These are phyloP conservation scores for Ia io DNA, from an alignment of 2,113 vertebrate species.

Conservation along the genomic window DNA sequence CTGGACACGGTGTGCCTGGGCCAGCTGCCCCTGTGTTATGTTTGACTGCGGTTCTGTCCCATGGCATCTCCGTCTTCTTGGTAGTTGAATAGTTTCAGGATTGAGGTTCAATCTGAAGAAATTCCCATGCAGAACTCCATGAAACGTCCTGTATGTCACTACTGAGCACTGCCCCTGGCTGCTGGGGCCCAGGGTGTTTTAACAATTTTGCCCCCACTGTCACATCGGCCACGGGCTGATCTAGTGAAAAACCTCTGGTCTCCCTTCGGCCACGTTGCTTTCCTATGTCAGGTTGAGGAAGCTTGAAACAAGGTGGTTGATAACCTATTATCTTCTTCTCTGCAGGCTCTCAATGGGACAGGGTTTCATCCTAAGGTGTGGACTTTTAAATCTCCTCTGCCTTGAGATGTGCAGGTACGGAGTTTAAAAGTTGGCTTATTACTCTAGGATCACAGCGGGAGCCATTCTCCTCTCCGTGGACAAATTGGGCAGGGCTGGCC, in stretches of 20 bases:
- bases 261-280: not conserved
- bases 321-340: not conserved
- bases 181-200: not conserved
- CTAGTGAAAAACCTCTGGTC: not conserved
- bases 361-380: not conserved
- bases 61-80: not conserved
- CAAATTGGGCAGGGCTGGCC: not conserved
- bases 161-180: not conserved
- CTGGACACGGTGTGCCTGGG: fast-evolving
- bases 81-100: not conserved
- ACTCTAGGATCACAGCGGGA: not conserved
- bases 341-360: not conserved
- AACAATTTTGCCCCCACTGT: fast-evolving
- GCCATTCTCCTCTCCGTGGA: not conserved
- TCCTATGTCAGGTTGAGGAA: not conserved
- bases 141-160: not conserved
- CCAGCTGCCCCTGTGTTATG: fast-evolving
- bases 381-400: not conserved
- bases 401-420: not conserved
- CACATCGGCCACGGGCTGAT: fast-evolving
- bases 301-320: not conserved
- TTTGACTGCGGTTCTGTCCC: too few species aligned
- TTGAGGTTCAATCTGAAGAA: not conserved
- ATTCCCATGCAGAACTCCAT: not conserved
- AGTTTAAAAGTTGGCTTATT: not conserved